Conservation (phyloP, 2,888 invertebrate species). For the Lordiphosa andalusiaca region DNA sequence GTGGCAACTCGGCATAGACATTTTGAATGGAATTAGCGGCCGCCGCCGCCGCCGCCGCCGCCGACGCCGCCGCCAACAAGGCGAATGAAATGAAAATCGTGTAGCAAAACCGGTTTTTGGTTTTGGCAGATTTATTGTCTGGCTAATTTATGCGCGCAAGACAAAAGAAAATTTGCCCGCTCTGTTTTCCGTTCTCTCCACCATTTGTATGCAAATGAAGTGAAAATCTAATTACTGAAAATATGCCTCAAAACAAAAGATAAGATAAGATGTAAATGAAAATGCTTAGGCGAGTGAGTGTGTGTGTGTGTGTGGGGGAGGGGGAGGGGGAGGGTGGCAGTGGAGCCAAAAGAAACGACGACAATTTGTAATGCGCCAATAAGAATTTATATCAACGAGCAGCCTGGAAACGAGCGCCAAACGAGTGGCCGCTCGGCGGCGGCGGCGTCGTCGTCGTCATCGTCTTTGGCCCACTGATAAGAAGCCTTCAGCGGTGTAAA, state of each 20-base stretch:
- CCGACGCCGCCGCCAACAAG: too few species aligned
- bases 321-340: background rate
- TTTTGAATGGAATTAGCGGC: conserved; percentile 58
- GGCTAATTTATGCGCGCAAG: conserved; percentile 35
- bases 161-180: conserved; percentile 6
- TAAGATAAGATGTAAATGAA: conserved; percentile 38
- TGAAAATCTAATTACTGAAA: conserved; percentile 68
- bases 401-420: conserved; percentile 38
- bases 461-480: conserved; percentile 48
- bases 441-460: conserved; percentile 21
- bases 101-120: conserved; percentile 8
- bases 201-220: conserved; percentile 71
- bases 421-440: conserved; percentile 29
- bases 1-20: conserved; percentile 40
- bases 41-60: too few species aligned
- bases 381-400: conserved; percentile 71
- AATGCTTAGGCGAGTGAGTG: conserved; percentile 28
- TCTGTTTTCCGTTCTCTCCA: conserved; percentile 14
- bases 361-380: conserved; percentile 75
- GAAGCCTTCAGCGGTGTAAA: conserved; percentile 14
- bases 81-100: conserved; percentile 28
- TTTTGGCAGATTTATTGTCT: conserved; percentile 11
- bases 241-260: conserved; percentile 65
- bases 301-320: conserved; percentile 10
- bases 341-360: conserved; percentile 28